Conservation (phyloP, 2,888 invertebrate species). For the Tetragonula carbonaria region DNA sequence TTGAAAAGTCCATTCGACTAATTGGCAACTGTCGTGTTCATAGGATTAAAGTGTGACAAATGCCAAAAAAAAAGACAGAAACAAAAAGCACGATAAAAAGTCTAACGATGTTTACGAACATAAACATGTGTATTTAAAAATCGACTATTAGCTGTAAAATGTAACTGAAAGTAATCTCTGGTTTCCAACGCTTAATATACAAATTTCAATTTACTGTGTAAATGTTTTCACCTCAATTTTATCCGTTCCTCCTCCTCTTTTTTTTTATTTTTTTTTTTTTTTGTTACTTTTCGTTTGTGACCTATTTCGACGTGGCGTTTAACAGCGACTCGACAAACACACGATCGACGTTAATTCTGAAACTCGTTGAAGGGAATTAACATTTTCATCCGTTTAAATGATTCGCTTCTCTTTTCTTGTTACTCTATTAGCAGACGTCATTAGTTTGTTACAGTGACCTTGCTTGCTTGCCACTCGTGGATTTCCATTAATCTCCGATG, state of each 20-base stretch:
- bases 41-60: neutral
- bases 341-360: slow-evolving; percentile 36
- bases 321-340: slow-evolving; percentile 3
- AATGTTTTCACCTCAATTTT: slow-evolving; percentile 33
- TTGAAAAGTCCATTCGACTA: neutral
- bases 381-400: slow-evolving; percentile 14
- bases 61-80: neutral
- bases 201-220: slow-evolving; percentile 23
- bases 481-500: neutral
- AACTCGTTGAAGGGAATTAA: slow-evolving; percentile 32
- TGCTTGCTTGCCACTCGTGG: neutral
- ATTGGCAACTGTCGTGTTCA: neutral
- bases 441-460: neutral
- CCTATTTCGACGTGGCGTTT: slow-evolving; percentile 16
- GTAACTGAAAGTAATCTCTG: slow-evolving; percentile 9
- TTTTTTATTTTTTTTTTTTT: no score
- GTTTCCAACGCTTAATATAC: neutral
- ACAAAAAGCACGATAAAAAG: neutral
- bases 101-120: neutral
- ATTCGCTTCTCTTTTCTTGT: neutral
- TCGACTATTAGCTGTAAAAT: neutral
- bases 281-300: neutral
- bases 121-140: neutral
- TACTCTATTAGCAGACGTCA: neutral
- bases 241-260: no score